phyloP scores from a whole-genome alignment of 2,888 invertebrate genomes.

The Oscheius sp. region DNA sequence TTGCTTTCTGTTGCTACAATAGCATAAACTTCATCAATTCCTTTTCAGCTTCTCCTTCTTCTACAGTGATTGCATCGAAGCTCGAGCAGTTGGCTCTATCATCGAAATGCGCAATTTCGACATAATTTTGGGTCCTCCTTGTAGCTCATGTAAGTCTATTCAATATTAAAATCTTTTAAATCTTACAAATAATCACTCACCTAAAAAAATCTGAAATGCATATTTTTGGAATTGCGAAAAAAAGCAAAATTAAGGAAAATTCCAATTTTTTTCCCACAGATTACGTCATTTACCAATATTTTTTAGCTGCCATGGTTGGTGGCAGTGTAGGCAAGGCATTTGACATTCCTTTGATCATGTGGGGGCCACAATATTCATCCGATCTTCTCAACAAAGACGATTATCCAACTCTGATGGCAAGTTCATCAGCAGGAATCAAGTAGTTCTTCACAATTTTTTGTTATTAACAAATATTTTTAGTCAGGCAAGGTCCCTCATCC shows the following conservation, averaged over 20 bases:
- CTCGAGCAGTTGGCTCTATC: constrained; percentile 37
- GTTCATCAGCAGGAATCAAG: not conserved
- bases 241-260: no score
- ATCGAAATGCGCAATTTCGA: constrained; percentile 42
- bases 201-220: no score
- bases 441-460: not conserved
- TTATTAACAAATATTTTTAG: constrained; percentile 27
- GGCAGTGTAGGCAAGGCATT: constrained; percentile 22
- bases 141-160: constrained; percentile 39
- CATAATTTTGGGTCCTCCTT: constrained; percentile 49
- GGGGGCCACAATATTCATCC: constrained; percentile 21
- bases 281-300: not conserved
- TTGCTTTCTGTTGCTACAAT: no score
- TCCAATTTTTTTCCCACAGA: not conserved
- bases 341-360: constrained; percentile 22
- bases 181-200: no score
- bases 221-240: no score
- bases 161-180: no score
- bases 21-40: no score
- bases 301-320: constrained; percentile 23
- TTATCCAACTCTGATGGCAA: constrained; percentile 25
- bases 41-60: not conserved
- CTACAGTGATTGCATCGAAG: constrained; percentile 41
- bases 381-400: not conserved
- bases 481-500: constrained; percentile 39